Conservation (phyloP, 2,888 invertebrate genomes). For the Pheosia tremula region DNA sequence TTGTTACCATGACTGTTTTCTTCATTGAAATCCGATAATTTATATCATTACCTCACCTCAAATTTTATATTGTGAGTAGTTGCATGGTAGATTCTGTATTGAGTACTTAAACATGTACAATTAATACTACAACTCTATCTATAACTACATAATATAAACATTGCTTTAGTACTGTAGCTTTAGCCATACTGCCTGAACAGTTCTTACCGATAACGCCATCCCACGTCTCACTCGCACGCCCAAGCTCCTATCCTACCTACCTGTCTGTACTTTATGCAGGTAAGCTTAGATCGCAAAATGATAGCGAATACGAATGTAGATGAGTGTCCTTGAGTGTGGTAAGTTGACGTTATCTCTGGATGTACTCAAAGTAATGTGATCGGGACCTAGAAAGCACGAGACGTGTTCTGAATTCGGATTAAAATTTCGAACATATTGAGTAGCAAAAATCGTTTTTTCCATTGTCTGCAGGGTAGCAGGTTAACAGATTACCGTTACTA, state of each 20-base stretch:
- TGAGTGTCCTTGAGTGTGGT: conserved; percentile 41
- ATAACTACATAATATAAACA: no score
- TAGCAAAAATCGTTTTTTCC: no score
- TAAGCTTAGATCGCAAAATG: conserved; percentile 30
- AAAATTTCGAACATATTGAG: neutral
- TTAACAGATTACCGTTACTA: no score
- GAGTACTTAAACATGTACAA: no score
- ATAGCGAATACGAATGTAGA: conserved; percentile 48
- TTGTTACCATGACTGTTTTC: no score
- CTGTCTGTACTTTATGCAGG: conserved; percentile 15
- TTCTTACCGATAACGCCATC: conserved; percentile 21
- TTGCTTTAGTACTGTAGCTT: no score
- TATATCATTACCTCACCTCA: no score
- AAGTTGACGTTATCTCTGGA: conserved; percentile 46
- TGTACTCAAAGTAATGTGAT: conserved; percentile 26
- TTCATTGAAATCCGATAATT: no score
- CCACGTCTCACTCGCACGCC: conserved; percentile 14
- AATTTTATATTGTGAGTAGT: no score
- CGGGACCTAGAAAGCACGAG: conserved; percentile 25
- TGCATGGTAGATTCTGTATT: no score
- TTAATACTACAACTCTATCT: no score
- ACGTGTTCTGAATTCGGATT: conserved; percentile 20
- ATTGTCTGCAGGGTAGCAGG: no score
- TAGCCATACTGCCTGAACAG: neutral
- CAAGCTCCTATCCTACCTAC: conserved; percentile 7